phyloP scores from a whole-genome alignment of 2,113 vertebrate species.

The Crotophaga sulcirostris region DNA sequence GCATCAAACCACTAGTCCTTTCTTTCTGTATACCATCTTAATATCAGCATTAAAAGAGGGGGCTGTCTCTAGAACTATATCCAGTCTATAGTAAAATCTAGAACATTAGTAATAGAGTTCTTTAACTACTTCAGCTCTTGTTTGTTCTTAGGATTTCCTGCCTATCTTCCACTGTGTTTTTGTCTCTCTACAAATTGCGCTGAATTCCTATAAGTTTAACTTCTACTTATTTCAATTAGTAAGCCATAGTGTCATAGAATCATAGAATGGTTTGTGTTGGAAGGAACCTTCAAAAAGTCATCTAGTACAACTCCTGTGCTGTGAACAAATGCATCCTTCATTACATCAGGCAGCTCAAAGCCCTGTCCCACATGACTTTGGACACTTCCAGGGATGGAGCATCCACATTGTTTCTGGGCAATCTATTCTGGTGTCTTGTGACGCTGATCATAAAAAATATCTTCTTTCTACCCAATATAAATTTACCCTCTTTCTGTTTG shows the following conservation, averaged over 20 bases:
- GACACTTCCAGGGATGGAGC: neutral
- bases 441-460: neutral
- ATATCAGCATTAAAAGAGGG: neutral
- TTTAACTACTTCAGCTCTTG: neutral
- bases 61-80: neutral
- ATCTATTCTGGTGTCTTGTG: neutral
- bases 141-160: neutral
- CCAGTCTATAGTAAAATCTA: neutral
- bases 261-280: fast-evolving
- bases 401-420: neutral
- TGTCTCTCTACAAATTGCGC: neutral
- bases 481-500: neutral
- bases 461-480: neutral
- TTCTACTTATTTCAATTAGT: neutral
- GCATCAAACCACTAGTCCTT: neutral
- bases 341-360: neutral
- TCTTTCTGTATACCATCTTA: neutral
- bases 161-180: neutral
- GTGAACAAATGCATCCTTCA: neutral
- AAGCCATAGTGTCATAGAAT: neutral
- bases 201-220: neutral
- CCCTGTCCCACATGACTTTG: neutral
- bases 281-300: neutral
- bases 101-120: neutral
- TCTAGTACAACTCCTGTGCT: neutral